Percentiles rank a stretch among this genome's conserved stretches.
Evolutionary conservation across 2,113 vertebrate genomes (phyloP).

Genomic region (Pedionomus torquatus): DNA sequence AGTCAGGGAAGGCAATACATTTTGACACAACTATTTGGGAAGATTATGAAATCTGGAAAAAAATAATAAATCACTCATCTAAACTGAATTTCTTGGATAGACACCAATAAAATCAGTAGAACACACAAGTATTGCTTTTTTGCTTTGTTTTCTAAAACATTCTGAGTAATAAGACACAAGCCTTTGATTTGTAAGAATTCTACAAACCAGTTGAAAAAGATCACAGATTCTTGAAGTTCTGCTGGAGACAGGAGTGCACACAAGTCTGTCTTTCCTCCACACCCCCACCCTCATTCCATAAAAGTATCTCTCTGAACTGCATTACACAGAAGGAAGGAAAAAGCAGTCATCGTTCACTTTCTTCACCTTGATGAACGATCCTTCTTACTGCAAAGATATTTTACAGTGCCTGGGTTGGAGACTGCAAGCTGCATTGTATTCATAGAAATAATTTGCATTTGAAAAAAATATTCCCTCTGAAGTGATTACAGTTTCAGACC

Average conservation of each 20-base stretch:
- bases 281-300: neutral
- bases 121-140: neutral
- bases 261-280: neutral
- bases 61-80: neutral
- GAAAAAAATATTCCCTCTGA: neutral
- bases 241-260: neutral
- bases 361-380: neutral
- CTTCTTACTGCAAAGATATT: neutral
- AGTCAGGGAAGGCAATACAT: neutral
- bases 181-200: neutral
- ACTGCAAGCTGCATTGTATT: neutral
- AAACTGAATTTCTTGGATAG: neutral
- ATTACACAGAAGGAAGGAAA: neutral
- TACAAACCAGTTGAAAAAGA: neutral
- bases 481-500: neutral
- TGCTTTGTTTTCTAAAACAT: neutral
- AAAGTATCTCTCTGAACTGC: neutral
- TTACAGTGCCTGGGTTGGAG: neutral
- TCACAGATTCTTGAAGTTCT: neutral
- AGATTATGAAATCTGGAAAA: neutral
- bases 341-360: neutral
- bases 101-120: neutral
- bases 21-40: neutral
- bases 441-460: neutral
- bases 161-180: neutral